Evolutionary conservation across 2,797 vertebrate species (phyloP), one percentile per base, ranked within the genome.

Genomic region (Salarias fasciatus): DNA sequence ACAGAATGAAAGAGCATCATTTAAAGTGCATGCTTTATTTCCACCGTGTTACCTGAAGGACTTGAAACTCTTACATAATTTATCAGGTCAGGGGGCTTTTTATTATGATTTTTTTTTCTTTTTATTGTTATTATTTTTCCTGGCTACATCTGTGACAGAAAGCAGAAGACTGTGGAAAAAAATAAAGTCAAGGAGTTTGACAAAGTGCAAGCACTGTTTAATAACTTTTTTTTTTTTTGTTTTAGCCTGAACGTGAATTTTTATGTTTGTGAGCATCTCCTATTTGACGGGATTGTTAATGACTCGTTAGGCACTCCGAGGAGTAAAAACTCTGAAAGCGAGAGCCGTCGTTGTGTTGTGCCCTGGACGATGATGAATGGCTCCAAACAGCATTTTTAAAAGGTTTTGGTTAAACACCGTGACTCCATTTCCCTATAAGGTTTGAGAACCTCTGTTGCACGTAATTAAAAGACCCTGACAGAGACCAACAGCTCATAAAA

Each of bases 401-500:
- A 50, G 49, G 48, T 52, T 69, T 72, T 33, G 41, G 37, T 12
- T 63, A 70, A 66, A 66, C 41, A 24, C 11, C 30, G 44, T 57
- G 48, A 57, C 35, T 49, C 40, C 56, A 24, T 35, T 35, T 35
- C n/a, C n/a, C 33, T 35, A 35, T 35, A 35, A 35, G 33, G 33
- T 35, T 6, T 35, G 33, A 35, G 9, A 35, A 33, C 33, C 18
- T 72, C 30, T 18, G 36, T 47, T 51, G 11, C 40, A 64, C 51
- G 60, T 63, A 60, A 79, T 80, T 79, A 72, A 76, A 72, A 75
- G 52, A 45, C 46, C 35, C n/a, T 54, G 60, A 64, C 35, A 66
- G 35, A 61, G 46, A 58, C 46, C 37, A 38, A 51, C 48, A 67
- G 18, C 53, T 68, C 41, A 53, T 55, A n/a, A 60, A 69, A 47